Evolutionary conservation across 2,797 vertebrate genomes (phyloP).

Genomic region (Phataginus tetradactyla): DNA sequence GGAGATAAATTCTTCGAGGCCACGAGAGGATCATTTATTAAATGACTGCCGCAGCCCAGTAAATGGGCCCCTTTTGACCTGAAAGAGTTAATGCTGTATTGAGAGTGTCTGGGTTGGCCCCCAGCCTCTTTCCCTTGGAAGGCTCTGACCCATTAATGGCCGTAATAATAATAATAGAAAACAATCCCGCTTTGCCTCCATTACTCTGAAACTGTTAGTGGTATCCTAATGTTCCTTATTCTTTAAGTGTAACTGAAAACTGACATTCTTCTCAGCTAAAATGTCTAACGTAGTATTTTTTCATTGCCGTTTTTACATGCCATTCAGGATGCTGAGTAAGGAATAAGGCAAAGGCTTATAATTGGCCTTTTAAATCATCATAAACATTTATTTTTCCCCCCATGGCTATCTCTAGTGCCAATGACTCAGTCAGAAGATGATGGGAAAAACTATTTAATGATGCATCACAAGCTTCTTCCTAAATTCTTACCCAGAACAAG

Average conservation of each 20-base stretch:
- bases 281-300: slow-evolving; percentile 75
- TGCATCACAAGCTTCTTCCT: slow-evolving; percentile 54
- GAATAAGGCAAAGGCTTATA: slow-evolving; percentile 81
- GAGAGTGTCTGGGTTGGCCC: slow-evolving; percentile 76
- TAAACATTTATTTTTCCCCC: slow-evolving; percentile 75
- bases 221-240: slow-evolving; percentile 74
- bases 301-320: slow-evolving; percentile 78
- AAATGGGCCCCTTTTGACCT: slow-evolving; percentile 78
- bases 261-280: slow-evolving; percentile 78
- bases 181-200: slow-evolving; percentile 69
- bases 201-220: slow-evolving; percentile 73
- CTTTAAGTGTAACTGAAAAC: slow-evolving; percentile 76
- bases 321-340: slow-evolving; percentile 82
- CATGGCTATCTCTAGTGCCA: slow-evolving; percentile 65
- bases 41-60: slow-evolving; percentile 48
- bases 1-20: slow-evolving; percentile 75
- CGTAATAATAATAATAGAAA: slow-evolving; percentile 82
- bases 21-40: slow-evolving; percentile 76
- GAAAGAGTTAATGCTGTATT: slow-evolving; percentile 81
- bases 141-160: slow-evolving; percentile 79
- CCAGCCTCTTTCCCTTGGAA: slow-evolving; percentile 71
- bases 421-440: slow-evolving; percentile 72
- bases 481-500: slow-evolving; percentile 57
- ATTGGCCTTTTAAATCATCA: slow-evolving; percentile 85
- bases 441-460: slow-evolving; percentile 68